Conservation (phyloP, 2,888 invertebrate genomes). For the Lottia gigantea region DNA sequence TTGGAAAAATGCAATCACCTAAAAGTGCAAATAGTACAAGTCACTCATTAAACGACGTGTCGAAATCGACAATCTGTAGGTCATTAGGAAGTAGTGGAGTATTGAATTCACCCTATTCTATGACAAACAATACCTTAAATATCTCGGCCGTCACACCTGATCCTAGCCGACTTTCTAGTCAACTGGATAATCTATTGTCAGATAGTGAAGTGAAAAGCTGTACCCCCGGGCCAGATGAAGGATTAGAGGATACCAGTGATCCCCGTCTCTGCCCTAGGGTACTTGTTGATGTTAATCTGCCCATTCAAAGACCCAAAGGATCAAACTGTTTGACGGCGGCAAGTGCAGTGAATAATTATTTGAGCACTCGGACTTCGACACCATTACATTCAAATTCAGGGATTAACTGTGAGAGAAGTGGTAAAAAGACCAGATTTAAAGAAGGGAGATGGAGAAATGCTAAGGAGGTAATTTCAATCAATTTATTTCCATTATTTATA, state of each 20-base stretch:
- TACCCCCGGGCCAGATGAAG: slow-evolving; percentile 1
- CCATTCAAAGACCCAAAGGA: slow-evolving; percentile 32
- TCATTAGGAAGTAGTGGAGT: background rate
- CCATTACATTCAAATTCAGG: slow-evolving; percentile 14
- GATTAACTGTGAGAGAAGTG: background rate
- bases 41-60: background rate
- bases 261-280: slow-evolving; percentile 46
- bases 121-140: background rate
- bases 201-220: background rate
- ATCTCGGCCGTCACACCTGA: slow-evolving; percentile 1
- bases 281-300: slow-evolving; percentile 45
- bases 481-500: background rate
- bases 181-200: slow-evolving; percentile 3
- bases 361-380: slow-evolving; percentile 20
- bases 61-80: background rate
- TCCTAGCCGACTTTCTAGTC: background rate
- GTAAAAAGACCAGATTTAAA: background rate
- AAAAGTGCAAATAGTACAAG: background rate
- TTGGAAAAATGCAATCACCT: background rate
- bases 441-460: background rate
- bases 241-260: slow-evolving; percentile 10
- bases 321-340: slow-evolving; percentile 12
- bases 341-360: slow-evolving; percentile 20
- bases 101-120: background rate
- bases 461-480: background rate